Base-by-base conservation (phyloP, 2,888 invertebrate species). In the Leptothorax acervorum region DNA sequence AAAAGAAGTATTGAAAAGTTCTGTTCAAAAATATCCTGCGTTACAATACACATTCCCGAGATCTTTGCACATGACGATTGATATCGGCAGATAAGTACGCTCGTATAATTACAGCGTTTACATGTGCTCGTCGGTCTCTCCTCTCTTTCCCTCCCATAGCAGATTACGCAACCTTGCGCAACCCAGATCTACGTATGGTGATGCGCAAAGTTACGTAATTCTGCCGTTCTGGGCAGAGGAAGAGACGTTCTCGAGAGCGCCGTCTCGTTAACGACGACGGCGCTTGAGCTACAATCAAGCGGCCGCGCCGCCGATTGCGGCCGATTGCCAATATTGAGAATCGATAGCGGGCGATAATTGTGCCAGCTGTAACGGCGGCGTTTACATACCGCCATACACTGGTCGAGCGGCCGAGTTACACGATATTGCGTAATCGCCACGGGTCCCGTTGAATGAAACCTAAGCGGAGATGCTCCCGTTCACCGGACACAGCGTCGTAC, bases 381-480 rank as follows among this genome's bases (percentile, higher is more conserved):
- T 81, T 73, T 81, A 79, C 73, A 71, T 35, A 73, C 18, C 48
- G 51, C 18, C 60, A 28, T 35, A 55, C 71, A n/a, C 55, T 6
- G 45, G 11, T 35, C 57, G 57, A 6, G 48, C 73, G 76, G 39
- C 45, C 53, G 84, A 42, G 42, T 86, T 89, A 86, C 84, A 78
- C 63, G 70, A 62, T 71, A 68, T 89, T 89, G 82, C 83, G 86
- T 83, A 89, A 89, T 71, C 39, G 57, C 42, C 42, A 28, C 57
- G 48, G 57, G n/a, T 12, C 18, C 39, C 15, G 60, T 62, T 51
- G 60, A 81, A 81, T 73, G 73, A 12, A 71, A 73, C 73, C 62
- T 51, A 11, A 70, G 70, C 57, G 63, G 45, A 70, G 71, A 78
- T 45, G 35, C 23, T 60, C 48, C 15, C 70, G 35, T 51, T 63